Base-by-base conservation (phyloP, 2,797 vertebrate species). In the Sarcophilus harrisii region DNA sequence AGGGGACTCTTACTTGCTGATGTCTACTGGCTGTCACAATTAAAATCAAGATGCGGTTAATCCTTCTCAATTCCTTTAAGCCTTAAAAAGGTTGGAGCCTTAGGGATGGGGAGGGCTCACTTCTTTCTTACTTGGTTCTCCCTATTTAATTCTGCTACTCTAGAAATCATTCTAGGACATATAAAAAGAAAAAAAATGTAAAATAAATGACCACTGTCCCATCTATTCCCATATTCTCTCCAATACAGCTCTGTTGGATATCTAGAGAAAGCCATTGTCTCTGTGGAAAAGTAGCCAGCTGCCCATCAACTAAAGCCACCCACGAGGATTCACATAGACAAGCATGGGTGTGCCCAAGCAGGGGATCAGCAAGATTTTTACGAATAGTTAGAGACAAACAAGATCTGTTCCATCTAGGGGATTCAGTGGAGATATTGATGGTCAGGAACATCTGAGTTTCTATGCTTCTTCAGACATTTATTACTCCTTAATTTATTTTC, bases 371-470 rank as follows among this genome's bases (percentile, higher is more conserved):
- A 49, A 92, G 96, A 95, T 96, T 96, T 94, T 96, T 90, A 92
- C 66, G 62, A 0, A 3, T 66, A 18, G 89, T 96, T 97, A 96
- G 96, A 95, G 60, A 96, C 93, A 95, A 27, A 54, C 58, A 95
- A 95, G 96, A 97, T 95, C 95, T 91, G 49, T 90, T 94, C 62
- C 91, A 49, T 97, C 90, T 94, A 57, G 94, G 94, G 95, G 97
- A 97, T 97, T 89, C 94, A 93, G 95, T 92, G 73, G 38, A 12
- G 9, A 87, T 87, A 27, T 4, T 45, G 21, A 38, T 87, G 38
- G 1, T 45, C 38, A 87, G 21, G 18, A 81, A 45, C 3, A 49
- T 8, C 3, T 45, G 38, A 45, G 38, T 49, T 87, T 38, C 45
- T 45, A 27, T 27, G 8, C 9, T 45, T 81, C 73, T 38, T 81